phyloP scores from a whole-genome alignment of 2,113 vertebrate genomes.

The Aix galericulata region DNA sequence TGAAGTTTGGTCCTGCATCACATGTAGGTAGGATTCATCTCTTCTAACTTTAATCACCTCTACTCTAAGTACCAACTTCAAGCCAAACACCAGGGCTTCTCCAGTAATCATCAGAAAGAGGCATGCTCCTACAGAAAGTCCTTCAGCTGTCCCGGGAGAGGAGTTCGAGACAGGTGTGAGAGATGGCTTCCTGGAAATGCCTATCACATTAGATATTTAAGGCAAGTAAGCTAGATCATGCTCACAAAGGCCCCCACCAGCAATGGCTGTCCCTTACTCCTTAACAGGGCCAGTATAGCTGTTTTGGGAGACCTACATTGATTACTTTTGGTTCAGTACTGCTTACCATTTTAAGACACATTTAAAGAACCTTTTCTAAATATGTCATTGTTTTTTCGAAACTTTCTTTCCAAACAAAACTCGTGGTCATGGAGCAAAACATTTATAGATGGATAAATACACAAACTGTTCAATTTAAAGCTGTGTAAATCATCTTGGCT shows the following conservation, averaged over 20 bases:
- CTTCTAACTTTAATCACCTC: background rate
- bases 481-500: conserved; percentile 68
- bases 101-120: background rate
- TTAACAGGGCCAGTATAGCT: background rate
- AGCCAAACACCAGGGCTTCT: background rate
- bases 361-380: background rate
- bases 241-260: background rate
- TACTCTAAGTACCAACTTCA: background rate
- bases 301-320: background rate
- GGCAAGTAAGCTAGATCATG: background rate
- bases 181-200: background rate
- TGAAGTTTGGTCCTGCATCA: background rate
- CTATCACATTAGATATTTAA: background rate
- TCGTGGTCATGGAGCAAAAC: conserved; percentile 23
- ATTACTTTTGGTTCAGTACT: background rate
- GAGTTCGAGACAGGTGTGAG: background rate
- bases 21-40: background rate
- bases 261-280: background rate
- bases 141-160: background rate
- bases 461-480: conserved; percentile 64
- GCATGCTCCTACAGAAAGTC: background rate
- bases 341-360: background rate
- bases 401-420: conserved; percentile 27
- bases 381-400: conserved; percentile 25
- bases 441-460: conserved; percentile 57